phyloP scores from a whole-genome alignment of 2,113 vertebrate genomes.

The Corydoras maculifer region DNA sequence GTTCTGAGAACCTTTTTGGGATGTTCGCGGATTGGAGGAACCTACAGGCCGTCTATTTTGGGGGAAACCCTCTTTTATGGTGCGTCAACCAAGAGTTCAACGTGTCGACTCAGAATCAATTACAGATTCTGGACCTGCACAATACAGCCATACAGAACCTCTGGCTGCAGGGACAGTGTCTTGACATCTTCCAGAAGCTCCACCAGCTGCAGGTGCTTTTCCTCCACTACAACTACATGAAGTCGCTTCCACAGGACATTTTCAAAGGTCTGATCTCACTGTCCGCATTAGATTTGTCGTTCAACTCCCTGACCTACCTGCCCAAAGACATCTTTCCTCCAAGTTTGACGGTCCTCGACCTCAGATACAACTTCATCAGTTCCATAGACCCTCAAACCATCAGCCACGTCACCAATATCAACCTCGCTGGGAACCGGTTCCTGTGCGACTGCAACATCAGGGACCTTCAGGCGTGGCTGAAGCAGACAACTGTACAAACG shows the following conservation, averaged over 20 bases:
- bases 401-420: conserved; percentile 55
- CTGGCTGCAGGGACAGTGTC: background rate
- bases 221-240: conserved; percentile 70
- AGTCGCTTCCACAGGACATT: conserved; percentile 65
- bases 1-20: conserved; percentile 59
- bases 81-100: conserved; percentile 48
- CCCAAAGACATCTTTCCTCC: conserved; percentile 61
- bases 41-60: conserved; percentile 49
- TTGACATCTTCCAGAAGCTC: background rate
- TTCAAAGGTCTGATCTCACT: conserved; percentile 71
- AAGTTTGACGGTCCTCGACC: conserved; percentile 60
- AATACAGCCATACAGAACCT: background rate
- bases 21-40: conserved; percentile 42
- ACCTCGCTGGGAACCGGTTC: conserved; percentile 68
- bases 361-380: conserved; percentile 74
- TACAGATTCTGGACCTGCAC: no score
- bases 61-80: conserved; percentile 65
- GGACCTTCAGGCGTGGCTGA: conserved; percentile 70
- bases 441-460: conserved; percentile 74
- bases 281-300: conserved; percentile 64
- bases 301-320: conserved; percentile 70
- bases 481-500: conserved; percentile 62
- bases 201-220: conserved; percentile 56
- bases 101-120: no score
- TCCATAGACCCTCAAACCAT: conserved; percentile 70